Evolutionary conservation across 2,113 vertebrate species (phyloP), one percentile per base, ranked within the genome.

Genomic region (Charadrius vociferus): DNA sequence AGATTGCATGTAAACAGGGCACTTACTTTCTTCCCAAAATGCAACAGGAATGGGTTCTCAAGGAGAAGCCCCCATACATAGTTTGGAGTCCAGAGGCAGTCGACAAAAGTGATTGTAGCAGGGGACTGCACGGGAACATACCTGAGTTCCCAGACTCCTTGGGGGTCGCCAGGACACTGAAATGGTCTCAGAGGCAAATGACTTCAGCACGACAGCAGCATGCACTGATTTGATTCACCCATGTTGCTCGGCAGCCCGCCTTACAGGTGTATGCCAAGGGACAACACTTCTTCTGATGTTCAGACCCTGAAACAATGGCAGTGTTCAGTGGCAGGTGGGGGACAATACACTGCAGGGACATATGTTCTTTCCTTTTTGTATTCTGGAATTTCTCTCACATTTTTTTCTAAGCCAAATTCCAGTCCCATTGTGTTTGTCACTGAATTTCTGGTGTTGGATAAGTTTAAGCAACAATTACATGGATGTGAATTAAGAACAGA

Each of bases 51-150:
- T 18, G 23, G 6, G 3, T 62, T 47, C 50, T 65, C 18, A 36
- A 43, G 36, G 32, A 86, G 77, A 49, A 72, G 5, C 2, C 17
- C 2, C 3, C 3, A 5, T 26, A 34, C 9, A 9, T 1, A 1
- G 4, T 49, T 81, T 47, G 34, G 37, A 62, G 23, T 52, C 14
- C 45, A 78, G 26, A 74, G 36, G 15, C 75, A 5, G 23, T 0
- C 24, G 9, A 32, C 5, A n/a, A 70, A 74, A 82, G 15, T 7
- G 17, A n/a, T 29, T 6, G 17, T 75, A 70, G 4, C 26, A 52
- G 15, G 9, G 19, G 2, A 20, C 41, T 74, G 9, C 17, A 36
- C 23, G 29, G 30, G 74, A 85, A 70, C 0, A 1, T 17, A 6
- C 55, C 18, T n/a, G 18, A 39, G 27, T 39, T 81, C 8, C 30